Evolutionary conservation across 2,888 invertebrate species (phyloP).

Genomic region (Caenorhabditis wallacei): DNA sequence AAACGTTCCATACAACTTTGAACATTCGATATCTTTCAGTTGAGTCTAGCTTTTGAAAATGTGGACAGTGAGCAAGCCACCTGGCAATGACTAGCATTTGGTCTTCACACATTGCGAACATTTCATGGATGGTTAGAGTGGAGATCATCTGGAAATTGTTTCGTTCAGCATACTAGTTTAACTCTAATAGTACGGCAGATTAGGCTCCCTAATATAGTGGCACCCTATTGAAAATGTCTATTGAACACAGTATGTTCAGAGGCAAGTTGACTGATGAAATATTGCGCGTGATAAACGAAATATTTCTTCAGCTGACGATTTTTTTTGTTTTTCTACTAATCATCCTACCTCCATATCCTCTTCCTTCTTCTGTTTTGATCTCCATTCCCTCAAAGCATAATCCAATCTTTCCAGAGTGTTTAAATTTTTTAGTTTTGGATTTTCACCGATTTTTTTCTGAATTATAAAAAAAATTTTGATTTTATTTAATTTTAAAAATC

Average conservation of each 20-base stretch:
- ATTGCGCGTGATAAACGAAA: too few relatives aligned
- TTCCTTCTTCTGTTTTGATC: constrained; percentile 33
- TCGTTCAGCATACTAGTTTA: too few relatives aligned
- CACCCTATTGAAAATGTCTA: too few relatives aligned
- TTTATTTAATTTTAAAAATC: background rate
- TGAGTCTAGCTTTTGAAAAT: constrained; percentile 54
- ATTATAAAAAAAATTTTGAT: too few relatives aligned
- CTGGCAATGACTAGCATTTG: constrained; percentile 63
- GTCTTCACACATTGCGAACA: constrained; percentile 48
- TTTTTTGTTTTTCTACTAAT: background rate
- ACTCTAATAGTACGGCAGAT: too few relatives aligned
- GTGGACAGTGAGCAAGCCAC: constrained; percentile 64
- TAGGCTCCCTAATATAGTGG: too few relatives aligned
- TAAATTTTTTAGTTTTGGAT: constrained; percentile 34
- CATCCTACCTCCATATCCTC: constrained; percentile 48
- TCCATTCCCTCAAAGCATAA: constrained; percentile 28
- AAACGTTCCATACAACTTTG: constrained; percentile 66
- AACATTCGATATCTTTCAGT: constrained; percentile 60
- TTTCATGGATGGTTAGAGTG: constrained; percentile 19
- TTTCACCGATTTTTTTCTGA: constrained; percentile 37
- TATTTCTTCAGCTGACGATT: too few relatives aligned
- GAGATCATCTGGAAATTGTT: constrained; percentile 26
- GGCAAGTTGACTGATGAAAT: too few relatives aligned
- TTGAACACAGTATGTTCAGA: too few relatives aligned
- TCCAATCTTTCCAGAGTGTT: constrained; percentile 45